Conservation (phyloP, 2,888 invertebrate species). For the Frankliniella intonsa region DNA sequence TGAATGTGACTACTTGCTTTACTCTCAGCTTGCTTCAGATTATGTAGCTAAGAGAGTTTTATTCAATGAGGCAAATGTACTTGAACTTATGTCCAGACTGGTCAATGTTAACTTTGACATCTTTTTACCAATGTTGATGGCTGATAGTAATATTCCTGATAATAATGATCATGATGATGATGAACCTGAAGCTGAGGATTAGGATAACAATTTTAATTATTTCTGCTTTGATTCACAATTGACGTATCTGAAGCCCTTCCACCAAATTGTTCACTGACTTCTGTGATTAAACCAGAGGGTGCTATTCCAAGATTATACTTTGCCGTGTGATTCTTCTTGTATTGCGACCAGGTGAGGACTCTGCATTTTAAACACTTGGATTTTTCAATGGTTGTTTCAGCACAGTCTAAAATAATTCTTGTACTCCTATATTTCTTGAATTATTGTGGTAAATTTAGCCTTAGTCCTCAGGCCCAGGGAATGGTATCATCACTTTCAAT, state of each 20-base stretch:
- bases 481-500: slow-evolving; percentile 28
- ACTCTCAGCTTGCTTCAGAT: background rate
- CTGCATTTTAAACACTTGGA: slow-evolving; percentile 34
- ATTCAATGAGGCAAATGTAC: too few relatives aligned
- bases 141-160: background rate
- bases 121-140: background rate
- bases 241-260: slow-evolving; percentile 35
- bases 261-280: slow-evolving; percentile 34
- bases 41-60: background rate
- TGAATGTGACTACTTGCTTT: background rate
- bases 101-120: background rate
- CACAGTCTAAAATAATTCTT: slow-evolving; percentile 32
- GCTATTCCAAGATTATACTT: slow-evolving; percentile 35
- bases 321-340: slow-evolving; percentile 34
- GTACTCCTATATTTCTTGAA: slow-evolving; percentile 33
- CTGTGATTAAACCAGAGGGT: slow-evolving; percentile 34
- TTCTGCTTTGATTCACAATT: background rate
- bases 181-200: background rate
- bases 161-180: background rate
- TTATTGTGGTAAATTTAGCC: slow-evolving; percentile 33
- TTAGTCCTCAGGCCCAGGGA: slow-evolving; percentile 32
- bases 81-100: background rate
- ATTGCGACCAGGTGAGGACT: slow-evolving; percentile 34
- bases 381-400: slow-evolving; percentile 32
- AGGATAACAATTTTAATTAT: too few relatives aligned